phyloP scores from a whole-genome alignment of 2,888 invertebrate species.

The Stenolophus ochropezus region DNA sequence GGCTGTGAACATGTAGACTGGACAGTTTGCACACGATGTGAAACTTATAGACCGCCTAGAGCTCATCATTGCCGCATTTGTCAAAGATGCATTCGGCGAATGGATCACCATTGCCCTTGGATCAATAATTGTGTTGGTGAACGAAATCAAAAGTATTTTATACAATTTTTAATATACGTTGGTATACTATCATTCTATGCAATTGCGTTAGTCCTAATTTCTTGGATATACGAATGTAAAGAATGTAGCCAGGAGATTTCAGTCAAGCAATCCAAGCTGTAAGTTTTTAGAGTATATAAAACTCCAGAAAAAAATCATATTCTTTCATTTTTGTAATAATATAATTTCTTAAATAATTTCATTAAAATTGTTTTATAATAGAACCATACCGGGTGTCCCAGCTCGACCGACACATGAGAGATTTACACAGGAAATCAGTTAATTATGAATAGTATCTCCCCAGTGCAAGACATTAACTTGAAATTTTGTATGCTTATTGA shows the following conservation, averaged over 20 bases:
- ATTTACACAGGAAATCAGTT: too few relatives aligned
- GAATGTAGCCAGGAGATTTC: slow-evolving; percentile 80
- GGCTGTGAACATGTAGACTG: slow-evolving; percentile 79
- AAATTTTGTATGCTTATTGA: too few relatives aligned
- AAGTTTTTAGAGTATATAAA: too few relatives aligned
- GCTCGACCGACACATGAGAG: too few relatives aligned
- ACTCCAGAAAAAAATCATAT: too few relatives aligned
- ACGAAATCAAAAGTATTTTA: slow-evolving; percentile 92
- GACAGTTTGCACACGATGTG: slow-evolving; percentile 88
- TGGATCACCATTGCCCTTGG: slow-evolving; percentile 94
- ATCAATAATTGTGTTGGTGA: slow-evolving; percentile 96
- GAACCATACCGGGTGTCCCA: too few relatives aligned
- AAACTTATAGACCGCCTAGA: slow-evolving; percentile 87
- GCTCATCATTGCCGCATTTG: slow-evolving; percentile 94
- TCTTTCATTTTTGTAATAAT: too few relatives aligned
- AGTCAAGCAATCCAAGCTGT: slow-evolving; percentile 85
- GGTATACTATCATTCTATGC: slow-evolving; percentile 81
- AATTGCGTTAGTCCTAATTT: slow-evolving; percentile 80
- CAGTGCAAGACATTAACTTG: too few relatives aligned
- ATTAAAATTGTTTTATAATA: too few relatives aligned
- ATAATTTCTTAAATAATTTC: too few relatives aligned
- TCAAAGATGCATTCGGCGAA: slow-evolving; percentile 85
- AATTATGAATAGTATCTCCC: too few relatives aligned
- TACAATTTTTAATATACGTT: slow-evolving; percentile 90
- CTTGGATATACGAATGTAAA: slow-evolving; percentile 83